These are phyloP conservation scores for Dromococcyx pavoninus DNA, from an alignment of 2,797 vertebrate species.

Conservation along the genomic window DNA sequence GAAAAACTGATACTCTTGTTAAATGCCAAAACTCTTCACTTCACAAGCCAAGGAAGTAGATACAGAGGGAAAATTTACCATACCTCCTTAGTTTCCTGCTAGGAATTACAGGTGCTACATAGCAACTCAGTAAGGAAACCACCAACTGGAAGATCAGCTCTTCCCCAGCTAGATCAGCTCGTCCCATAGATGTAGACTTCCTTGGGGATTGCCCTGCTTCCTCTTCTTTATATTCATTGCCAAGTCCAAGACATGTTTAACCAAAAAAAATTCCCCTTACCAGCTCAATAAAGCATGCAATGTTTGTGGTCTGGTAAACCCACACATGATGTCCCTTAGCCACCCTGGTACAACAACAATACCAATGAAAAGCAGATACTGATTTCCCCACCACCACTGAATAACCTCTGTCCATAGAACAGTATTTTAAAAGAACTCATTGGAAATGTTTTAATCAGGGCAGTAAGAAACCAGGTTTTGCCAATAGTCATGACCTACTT, in stretches of 20 bases:
- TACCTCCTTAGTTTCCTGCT: neutral
- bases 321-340: accelerated
- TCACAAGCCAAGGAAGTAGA: too few relatives aligned
- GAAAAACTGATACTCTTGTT: neutral
- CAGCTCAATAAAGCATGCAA: neutral
- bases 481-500: neutral
- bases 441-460: neutral
- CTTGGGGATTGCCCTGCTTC: neutral
- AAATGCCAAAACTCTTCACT: neutral
- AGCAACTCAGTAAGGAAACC: neutral
- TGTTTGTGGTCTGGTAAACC: neutral
- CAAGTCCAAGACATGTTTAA: neutral
- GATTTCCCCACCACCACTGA: neutral
- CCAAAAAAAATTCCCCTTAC: neutral
- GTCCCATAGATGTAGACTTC: neutral
- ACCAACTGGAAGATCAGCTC: accelerated
- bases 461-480: neutral
- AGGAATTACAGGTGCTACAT: neutral
- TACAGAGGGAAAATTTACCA: neutral
- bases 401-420: neutral
- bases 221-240: neutral
- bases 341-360: neutral
- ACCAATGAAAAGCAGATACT: neutral
- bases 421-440: neutral
- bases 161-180: accelerated